phyloP scores from a whole-genome alignment of 2,888 invertebrate genomes.

The Nowickia ferox region DNA sequence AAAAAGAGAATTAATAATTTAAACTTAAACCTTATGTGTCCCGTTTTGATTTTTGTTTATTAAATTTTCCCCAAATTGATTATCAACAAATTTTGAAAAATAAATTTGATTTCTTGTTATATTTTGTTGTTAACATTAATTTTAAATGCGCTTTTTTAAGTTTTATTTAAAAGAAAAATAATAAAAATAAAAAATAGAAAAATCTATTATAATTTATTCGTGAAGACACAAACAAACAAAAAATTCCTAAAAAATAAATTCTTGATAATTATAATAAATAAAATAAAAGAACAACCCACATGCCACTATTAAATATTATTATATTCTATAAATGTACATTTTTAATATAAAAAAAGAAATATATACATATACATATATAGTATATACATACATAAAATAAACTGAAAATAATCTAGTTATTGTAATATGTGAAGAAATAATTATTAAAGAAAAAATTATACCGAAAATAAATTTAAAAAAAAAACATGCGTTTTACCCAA shows the following conservation, averaged over 20 bases:
- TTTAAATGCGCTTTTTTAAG: constrained; percentile 33
- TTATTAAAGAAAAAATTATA: constrained; percentile 63
- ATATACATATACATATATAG: not conserved
- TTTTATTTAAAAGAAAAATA: constrained; percentile 5
- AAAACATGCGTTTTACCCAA: constrained; percentile 17
- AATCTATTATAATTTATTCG: constrained; percentile 26
- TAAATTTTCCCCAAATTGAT: not conserved
- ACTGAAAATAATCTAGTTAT: constrained; percentile 68
- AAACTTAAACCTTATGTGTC: not conserved
- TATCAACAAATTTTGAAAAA: constrained; percentile 1
- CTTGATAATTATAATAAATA: constrained; percentile 51
- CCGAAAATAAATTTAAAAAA: constrained; percentile 67
- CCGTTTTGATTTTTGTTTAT: not conserved
- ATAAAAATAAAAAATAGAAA: constrained; percentile 10
- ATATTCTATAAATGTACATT: constrained; percentile 69
- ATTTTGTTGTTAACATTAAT: constrained; percentile 49
- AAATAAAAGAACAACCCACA: constrained; percentile 68
- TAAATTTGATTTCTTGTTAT: constrained; percentile 46
- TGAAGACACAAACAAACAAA: constrained; percentile 17
- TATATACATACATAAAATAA: constrained; percentile 36
- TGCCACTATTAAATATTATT: constrained; percentile 67
- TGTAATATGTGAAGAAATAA: constrained; percentile 70
- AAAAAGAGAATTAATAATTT: not conserved
- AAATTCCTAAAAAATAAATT: constrained; percentile 29
- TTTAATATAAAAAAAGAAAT: constrained; percentile 53